Conservation (phyloP, 2,113 vertebrate genomes). For the Vulpes ferrilata region DNA sequence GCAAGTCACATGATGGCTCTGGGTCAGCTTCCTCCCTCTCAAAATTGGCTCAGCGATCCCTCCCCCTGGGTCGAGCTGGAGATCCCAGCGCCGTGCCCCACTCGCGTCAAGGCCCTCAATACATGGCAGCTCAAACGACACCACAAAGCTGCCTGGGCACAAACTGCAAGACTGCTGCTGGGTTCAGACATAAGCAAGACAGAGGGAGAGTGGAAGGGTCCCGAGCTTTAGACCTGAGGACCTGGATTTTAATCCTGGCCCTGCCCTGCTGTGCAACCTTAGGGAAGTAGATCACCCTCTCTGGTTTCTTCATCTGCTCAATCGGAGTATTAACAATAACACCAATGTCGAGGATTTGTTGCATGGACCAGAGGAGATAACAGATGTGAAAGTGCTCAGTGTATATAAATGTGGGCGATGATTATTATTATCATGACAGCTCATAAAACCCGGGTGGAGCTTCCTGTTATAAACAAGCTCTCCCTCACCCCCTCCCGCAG, state of each 20-base stretch:
- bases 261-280: slow-evolving; percentile 14
- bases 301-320: slow-evolving; percentile 27
- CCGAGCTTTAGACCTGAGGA: neutral
- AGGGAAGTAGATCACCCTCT: slow-evolving; percentile 1
- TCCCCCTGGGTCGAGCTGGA: neutral
- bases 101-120: neutral
- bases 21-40: neutral
- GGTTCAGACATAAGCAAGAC: neutral
- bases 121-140: neutral
- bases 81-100: neutral
- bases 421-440: slow-evolving; percentile 4
- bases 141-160: neutral
- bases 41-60: neutral
- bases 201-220: neutral
- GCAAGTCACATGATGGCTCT: neutral
- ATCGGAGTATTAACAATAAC: neutral
- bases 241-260: neutral
- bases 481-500: neutral
- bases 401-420: slow-evolving; percentile 21
- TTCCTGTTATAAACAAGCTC: slow-evolving; percentile 48
- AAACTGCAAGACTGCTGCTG: neutral
- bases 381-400: slow-evolving; percentile 20
- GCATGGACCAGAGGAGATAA: neutral
- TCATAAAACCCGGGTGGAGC: slow-evolving; percentile 54
- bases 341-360: neutral